Conservation (phyloP, 2,113 vertebrate genomes). For the Pyrgilauda ruficollis region DNA sequence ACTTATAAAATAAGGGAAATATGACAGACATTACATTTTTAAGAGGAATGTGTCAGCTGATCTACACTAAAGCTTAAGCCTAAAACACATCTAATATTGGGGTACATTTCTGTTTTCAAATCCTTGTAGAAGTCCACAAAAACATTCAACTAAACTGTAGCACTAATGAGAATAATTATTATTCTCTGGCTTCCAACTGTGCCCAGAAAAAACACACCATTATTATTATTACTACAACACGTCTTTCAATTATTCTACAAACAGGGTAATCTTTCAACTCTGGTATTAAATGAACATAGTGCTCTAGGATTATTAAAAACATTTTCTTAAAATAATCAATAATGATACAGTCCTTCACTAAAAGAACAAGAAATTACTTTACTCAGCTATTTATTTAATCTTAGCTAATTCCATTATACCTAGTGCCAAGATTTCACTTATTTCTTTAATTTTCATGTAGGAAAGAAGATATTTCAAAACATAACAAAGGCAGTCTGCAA, state of each 20-base stretch:
- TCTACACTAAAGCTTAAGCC: background rate
- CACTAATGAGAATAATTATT: background rate
- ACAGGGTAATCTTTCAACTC: background rate
- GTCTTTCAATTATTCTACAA: background rate
- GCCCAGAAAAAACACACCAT: background rate
- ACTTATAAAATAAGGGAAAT: background rate
- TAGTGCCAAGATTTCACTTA: conserved; percentile 21
- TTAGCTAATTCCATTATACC: background rate
- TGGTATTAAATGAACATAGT: background rate
- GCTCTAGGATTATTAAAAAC: background rate
- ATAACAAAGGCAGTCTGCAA: conserved; percentile 20
- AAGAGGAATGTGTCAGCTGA: background rate
- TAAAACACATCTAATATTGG: background rate
- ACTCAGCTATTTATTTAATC: background rate
- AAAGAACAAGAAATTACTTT: background rate
- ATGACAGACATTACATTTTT: background rate
- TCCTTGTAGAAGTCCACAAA: background rate
- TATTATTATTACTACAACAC: background rate
- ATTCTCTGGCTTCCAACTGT: background rate
- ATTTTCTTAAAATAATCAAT: conserved; percentile 15
- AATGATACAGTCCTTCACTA: background rate
- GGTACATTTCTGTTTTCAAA: background rate
- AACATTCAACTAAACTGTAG: background rate
- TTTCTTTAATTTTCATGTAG: conserved; percentile 25
- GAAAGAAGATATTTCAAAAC: conserved; percentile 48